These are phyloP conservation scores for Myodes glareolus DNA, from an alignment of 2,113 vertebrate genomes.

Conservation along the genomic window DNA sequence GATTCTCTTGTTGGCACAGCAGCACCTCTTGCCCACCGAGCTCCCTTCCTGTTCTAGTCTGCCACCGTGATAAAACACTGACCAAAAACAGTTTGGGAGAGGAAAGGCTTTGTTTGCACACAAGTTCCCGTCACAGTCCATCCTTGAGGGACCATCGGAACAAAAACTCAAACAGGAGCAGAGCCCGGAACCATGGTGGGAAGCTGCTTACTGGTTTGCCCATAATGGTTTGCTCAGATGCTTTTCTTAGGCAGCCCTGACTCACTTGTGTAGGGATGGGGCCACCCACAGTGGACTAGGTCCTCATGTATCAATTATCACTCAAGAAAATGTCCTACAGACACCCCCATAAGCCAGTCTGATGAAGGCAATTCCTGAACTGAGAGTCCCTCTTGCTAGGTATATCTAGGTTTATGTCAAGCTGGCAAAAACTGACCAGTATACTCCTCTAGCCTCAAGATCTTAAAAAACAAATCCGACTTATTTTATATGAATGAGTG, in stretches of 20 bases:
- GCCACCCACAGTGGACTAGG: background rate
- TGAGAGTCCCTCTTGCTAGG: background rate
- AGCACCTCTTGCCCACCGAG: too few relatives aligned
- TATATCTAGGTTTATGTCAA: background rate
- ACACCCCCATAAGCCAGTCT: background rate
- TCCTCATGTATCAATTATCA: background rate
- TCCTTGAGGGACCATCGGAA: too few relatives aligned
- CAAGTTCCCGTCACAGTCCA: too few relatives aligned
- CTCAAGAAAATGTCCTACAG: background rate
- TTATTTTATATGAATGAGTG: background rate
- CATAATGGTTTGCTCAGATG: background rate
- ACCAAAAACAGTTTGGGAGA: too few relatives aligned
- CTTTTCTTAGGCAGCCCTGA: background rate
- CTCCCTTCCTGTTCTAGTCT: too few relatives aligned
- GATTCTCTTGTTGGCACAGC: background rate
- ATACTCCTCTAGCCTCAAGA: background rate
- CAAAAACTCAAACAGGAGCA: too few relatives aligned
- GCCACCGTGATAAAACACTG: too few relatives aligned
- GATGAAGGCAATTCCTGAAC: background rate
- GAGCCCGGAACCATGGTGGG: background rate
- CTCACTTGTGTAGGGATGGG: background rate
- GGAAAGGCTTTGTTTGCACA: too few relatives aligned
- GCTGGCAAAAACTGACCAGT: background rate
- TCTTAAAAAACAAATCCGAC: background rate
- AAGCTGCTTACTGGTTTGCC: background rate